Evolutionary conservation across 2,888 invertebrate species (phyloP), one percentile per base, ranked within the genome.

Genomic region (Stegana nigrithorax): DNA sequence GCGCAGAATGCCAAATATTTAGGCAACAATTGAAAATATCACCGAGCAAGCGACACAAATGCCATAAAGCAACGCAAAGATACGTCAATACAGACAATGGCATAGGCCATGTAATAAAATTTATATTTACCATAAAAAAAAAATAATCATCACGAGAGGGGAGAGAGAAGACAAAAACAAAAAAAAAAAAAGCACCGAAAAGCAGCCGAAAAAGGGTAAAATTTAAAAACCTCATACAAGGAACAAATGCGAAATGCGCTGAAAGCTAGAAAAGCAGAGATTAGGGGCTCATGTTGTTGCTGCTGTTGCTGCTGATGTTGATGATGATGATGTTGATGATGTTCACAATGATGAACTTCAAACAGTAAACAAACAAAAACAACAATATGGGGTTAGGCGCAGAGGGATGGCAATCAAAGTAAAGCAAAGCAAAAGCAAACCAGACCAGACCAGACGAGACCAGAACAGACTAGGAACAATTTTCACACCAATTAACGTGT

Each of bases 401-500:
- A 25, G 47, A n/a, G 10, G 36, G n/a, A n/a, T 36, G 36, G 10
- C n/a, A n/a, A n/a, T n/a, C n/a, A n/a, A n/a, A n/a, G n/a, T n/a
- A n/a, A n/a, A n/a, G n/a, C n/a, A n/a, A n/a, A n/a, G n/a, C n/a
- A n/a, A n/a, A n/a, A n/a, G n/a, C n/a, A n/a, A n/a, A n/a, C n/a
- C n/a, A n/a, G n/a, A n/a, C n/a, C n/a, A n/a, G n/a, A n/a, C n/a
- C n/a, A n/a, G n/a, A n/a, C n/a, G n/a, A n/a, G n/a, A n/a, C n/a
- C n/a, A n/a, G n/a, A n/a, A n/a, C n/a, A n/a, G n/a, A n/a, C n/a
- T n/a, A n/a, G n/a, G 47, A 55, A n/a, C 32, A 55, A 55, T 55
- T 55, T 55, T 55, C 36, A 55, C 32, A 55, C 53, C 55, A 44
- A 55, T 60, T 60, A 75, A 76, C 80, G 78, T 78, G 75, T 76